Conservation (phyloP, 2,113 vertebrate genomes). For the Pseudolaguvia tuberculata region DNA sequence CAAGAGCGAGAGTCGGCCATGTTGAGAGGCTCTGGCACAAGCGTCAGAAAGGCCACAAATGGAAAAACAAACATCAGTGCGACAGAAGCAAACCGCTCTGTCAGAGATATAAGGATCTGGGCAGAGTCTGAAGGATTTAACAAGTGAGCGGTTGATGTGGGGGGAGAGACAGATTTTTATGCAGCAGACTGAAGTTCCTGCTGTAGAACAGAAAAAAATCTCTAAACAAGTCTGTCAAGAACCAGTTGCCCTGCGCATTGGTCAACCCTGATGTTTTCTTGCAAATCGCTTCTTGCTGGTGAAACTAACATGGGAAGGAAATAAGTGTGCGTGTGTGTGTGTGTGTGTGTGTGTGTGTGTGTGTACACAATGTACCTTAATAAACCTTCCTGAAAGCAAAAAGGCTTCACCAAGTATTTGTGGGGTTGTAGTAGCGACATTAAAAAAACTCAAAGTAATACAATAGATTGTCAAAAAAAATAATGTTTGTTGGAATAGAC, state of each 20-base stretch:
- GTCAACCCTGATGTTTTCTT: constrained; percentile 43
- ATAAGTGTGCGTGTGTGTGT: constrained; percentile 3
- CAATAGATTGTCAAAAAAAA: neutral
- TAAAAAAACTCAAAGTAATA: neutral
- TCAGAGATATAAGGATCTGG: constrained; percentile 41
- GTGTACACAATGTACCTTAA: constrained; percentile 7
- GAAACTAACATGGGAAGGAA: constrained; percentile 4
- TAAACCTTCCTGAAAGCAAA: neutral
- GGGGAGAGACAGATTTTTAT: neutral
- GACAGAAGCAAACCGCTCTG: constrained; percentile 21
- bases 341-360: constrained; percentile 5
- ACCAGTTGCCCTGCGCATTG: constrained; percentile 41
- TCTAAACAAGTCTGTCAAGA: constrained; percentile 61
- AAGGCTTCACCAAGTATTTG: constrained; percentile 1
- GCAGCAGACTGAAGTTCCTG: constrained; percentile 41
- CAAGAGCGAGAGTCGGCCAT: constrained; percentile 32
- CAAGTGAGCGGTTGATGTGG: constrained; percentile 37
- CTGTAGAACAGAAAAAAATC: constrained; percentile 50
- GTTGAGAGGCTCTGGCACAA: constrained; percentile 8
- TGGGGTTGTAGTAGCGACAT: neutral
- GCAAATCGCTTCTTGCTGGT: constrained; percentile 30
- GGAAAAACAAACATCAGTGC: constrained; percentile 26
- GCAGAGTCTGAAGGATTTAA: constrained; percentile 40
- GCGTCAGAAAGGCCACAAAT: constrained; percentile 41
- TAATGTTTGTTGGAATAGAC: no score